These are phyloP conservation scores for Celastrina argiolus DNA, from an alignment of 2,888 invertebrate genomes.

Conservation along the genomic window DNA sequence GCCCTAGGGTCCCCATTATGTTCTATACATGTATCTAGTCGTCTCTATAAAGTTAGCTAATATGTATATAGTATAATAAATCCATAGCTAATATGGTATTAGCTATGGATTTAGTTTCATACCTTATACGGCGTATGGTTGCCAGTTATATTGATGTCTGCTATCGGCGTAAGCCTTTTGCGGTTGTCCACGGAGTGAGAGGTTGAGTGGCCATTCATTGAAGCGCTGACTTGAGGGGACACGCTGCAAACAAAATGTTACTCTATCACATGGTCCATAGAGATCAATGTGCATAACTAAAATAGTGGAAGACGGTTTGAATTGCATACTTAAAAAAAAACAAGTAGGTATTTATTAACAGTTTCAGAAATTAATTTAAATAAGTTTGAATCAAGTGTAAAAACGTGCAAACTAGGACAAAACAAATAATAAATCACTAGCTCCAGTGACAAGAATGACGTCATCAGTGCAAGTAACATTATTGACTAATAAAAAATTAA, in stretches of 20 bases:
- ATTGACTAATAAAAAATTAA: not conserved
- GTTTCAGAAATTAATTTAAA: not conserved
- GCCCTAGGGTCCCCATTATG: no score
- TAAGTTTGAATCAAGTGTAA: not conserved
- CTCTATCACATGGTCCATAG: not conserved
- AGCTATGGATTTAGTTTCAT: no score
- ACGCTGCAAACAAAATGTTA: slow-evolving; percentile 45
- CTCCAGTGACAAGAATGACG: not conserved
- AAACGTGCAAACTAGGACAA: not conserved
- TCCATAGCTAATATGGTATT: no score
- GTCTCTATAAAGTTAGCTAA: no score
- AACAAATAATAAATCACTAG: not conserved
- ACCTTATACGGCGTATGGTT: slow-evolving; percentile 86
- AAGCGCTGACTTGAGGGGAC: slow-evolving; percentile 59
- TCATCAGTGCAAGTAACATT: not conserved
- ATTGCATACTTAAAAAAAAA: no score
- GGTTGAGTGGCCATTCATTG: slow-evolving; percentile 73
- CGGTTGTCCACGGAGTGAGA: slow-evolving; percentile 67
- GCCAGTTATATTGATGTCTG: slow-evolving; percentile 82
- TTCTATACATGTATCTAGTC: no score
- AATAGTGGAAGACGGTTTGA: not conserved
- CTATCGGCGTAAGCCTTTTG: slow-evolving; percentile 83
- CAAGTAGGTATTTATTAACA: not conserved
- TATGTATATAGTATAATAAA: no score
- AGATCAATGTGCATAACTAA: not conserved